Base-by-base conservation (phyloP, 2,888 invertebrate genomes). In the Synanthedon tipuliformis region DNA sequence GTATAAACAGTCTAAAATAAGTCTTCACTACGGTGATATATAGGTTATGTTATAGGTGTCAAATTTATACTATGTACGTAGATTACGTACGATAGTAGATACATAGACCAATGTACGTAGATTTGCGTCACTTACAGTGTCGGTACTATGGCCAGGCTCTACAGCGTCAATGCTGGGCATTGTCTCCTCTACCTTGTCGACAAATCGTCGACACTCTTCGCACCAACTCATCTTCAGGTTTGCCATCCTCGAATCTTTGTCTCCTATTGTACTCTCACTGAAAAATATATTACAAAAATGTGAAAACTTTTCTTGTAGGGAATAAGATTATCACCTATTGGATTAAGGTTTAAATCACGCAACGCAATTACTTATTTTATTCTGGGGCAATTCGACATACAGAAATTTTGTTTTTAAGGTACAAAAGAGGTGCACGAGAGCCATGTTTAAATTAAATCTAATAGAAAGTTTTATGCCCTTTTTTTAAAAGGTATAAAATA, bases 181-280 rank as follows among this genome's bases (percentile, higher is more conserved):
- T 54, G 75, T 71, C 62, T 74, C 69, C 59, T 89, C 88, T 10
- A 88, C 70, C 55, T 71, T 72, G 59, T 67, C 62, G 53, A 86
- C 77, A 45, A 85, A 82, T 40, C 62, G 66, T 64, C 85, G 81
- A 73, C 90, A 90, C 61, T 84, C 81, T 50, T 65, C 68, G 61
- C 90, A 90, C 89, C 89, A 89, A 4, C 85, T 79, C 64, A 83
- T 74, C 59, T 73, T 72, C 56, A 81, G 65, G 61, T 72, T 70
- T 12, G 62, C 54, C 16, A 61, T 55, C 1, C 59, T 64, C 0
- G 66, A 63, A 1, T 72, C 74, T 41, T 65, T 68, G 10, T 27
- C 61, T 10, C 52, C 59, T 10, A 65, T 2, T 0, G 64, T 56
- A 51, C 66, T 65, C 56, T 75, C 77, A 5, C 78, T 76, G 64